phyloP scores from a whole-genome alignment of 1,140 invertebrate genomes.

The Laupala kohalensis region DNA sequence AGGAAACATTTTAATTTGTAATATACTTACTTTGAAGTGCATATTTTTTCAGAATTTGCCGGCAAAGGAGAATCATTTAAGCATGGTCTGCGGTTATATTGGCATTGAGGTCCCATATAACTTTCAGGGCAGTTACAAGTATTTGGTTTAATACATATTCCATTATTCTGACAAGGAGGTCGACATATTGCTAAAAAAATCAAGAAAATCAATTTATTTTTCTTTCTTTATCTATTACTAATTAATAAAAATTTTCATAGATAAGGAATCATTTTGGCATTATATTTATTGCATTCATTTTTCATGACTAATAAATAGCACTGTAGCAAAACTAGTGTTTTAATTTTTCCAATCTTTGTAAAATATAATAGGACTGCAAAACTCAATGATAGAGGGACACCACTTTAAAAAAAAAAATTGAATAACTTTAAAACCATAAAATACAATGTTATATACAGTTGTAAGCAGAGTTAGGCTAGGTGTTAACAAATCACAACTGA shows the following conservation, averaged over 20 bases:
- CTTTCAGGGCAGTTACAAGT: slow-evolving; percentile 55
- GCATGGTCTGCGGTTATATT: slow-evolving; percentile 56
- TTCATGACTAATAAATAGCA: background rate
- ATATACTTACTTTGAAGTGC: slow-evolving; percentile 45
- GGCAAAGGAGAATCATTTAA: slow-evolving; percentile 46
- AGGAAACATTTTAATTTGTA: background rate
- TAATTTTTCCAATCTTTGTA: background rate
- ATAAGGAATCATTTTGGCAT: background rate
- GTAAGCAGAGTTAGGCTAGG: no score
- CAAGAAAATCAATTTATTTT: background rate
- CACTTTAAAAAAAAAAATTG: no score
- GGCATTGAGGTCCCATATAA: slow-evolving; percentile 59
- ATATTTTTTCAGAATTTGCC: slow-evolving; percentile 45
- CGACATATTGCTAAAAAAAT: slow-evolving; percentile 47
- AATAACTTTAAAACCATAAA: no score
- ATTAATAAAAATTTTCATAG: background rate
- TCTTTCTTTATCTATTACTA: background rate
- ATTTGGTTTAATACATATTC: slow-evolving; percentile 57
- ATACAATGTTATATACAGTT: no score
- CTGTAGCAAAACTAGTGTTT: background rate
- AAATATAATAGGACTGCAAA: no score
- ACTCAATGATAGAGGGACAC: no score
- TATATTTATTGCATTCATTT: background rate
- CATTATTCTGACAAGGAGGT: slow-evolving; percentile 61
- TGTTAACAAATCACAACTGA: no score